phyloP scores from a whole-genome alignment of 2,888 invertebrate species.

The Nymphalis urticae region DNA sequence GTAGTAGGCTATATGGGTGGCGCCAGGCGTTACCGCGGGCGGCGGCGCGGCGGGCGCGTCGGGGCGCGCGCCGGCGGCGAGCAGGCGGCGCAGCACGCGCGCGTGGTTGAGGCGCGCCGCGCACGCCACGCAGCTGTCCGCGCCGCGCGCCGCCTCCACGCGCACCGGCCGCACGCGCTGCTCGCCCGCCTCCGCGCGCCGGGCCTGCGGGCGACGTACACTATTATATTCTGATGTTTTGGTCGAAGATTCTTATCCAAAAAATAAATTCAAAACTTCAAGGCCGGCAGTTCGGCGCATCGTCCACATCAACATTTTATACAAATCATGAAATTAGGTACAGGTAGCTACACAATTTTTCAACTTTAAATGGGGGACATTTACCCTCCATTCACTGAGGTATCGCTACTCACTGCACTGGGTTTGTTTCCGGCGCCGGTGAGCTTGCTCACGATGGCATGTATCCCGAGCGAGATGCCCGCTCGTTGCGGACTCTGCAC shows the following conservation, averaged over 20 bases:
- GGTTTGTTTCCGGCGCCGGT: constrained; percentile 68
- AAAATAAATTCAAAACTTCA: no score
- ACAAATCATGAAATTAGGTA: no score
- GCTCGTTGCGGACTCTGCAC: constrained; percentile 83
- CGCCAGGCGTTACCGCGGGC: no score
- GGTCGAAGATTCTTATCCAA: no score
- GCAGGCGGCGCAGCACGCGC: constrained; percentile 74
- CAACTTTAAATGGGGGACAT: no score
- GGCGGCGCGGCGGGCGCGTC: constrained; percentile 74
- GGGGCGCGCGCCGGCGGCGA: constrained; percentile 91
- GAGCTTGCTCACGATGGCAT: constrained; percentile 91
- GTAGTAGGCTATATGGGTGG: no score
- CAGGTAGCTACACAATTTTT: no score
- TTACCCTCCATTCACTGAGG: neutral
- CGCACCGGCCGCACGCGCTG: constrained; percentile 65
- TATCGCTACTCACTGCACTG: constrained; percentile 44
- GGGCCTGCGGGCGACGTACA: neutral
- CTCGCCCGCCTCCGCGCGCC: constrained; percentile 26
- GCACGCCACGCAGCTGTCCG: constrained; percentile 91
- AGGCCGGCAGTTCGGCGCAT: neutral
- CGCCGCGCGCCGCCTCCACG: constrained; percentile 86
- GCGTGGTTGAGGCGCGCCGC: constrained; percentile 88
- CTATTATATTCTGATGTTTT: no score
- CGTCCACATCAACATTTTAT: no score
- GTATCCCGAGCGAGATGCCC: constrained; percentile 92